A percentile compares a stretch with the other conserved stretches of the same genome.
Conservation (phyloP, 1,140 invertebrate genomes). For the Harpegnathos saltator region DNA sequence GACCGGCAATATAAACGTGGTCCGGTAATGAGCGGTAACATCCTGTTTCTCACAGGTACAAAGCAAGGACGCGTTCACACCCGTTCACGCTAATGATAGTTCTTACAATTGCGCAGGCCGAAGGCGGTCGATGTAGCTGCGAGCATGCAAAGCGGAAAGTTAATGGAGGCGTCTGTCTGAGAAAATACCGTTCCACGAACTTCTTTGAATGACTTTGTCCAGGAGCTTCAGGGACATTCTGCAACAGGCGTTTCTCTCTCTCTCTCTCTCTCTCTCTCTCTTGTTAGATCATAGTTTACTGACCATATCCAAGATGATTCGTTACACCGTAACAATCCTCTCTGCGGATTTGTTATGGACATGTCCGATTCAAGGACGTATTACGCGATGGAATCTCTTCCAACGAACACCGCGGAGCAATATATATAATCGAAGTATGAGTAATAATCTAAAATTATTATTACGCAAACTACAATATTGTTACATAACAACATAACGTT, state of each 20-base stretch:
- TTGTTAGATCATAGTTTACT: constrained; percentile 56
- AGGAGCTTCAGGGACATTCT: neutral
- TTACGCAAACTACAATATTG: no score
- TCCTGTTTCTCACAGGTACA: constrained; percentile 67
- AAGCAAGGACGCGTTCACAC: constrained; percentile 78
- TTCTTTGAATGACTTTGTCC: neutral
- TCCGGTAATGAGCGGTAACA: constrained; percentile 65
- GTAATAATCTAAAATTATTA: no score
- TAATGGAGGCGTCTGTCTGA: neutral
- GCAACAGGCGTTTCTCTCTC: no score
- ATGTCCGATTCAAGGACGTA: neutral
- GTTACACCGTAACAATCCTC: neutral
- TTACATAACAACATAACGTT: no score
- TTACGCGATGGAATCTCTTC: neutral
- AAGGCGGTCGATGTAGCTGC: constrained; percentile 24
- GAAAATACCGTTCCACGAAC: neutral
- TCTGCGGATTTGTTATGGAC: neutral
- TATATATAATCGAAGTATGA: no score
- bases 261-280: no score
- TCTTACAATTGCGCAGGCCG: constrained; percentile 19
- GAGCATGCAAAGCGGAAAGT: constrained; percentile 2
- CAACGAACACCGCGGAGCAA: no score
- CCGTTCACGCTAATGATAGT: constrained; percentile 70
- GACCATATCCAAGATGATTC: constrained; percentile 14
- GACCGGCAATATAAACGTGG: constrained; percentile 54